Evolutionary conservation across 1,140 invertebrate species (phyloP).

Genomic region (Heliothis virescens): DNA sequence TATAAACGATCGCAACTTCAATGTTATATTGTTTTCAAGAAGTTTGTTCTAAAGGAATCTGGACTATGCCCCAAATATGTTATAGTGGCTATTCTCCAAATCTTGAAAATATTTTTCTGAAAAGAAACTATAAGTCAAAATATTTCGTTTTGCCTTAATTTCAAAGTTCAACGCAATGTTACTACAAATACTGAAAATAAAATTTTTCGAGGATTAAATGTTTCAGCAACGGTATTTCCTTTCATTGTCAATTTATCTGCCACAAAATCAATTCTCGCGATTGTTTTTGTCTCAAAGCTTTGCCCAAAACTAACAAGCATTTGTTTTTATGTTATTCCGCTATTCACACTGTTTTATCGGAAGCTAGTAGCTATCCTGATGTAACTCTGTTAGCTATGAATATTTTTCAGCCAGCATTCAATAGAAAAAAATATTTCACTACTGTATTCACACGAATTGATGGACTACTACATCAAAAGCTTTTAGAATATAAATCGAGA

Average conservation of each 20-base stretch:
- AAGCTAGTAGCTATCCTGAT: background rate
- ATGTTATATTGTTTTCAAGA: constrained; percentile 22
- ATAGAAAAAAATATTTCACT: constrained; percentile 7
- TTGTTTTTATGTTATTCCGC: constrained; percentile 13
- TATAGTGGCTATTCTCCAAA: background rate
- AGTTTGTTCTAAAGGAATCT: background rate
- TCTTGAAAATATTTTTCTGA: background rate
- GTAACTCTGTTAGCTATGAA: constrained; percentile 19
- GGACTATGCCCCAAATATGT: background rate
- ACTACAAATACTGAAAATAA: no score
- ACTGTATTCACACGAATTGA: constrained; percentile 6
- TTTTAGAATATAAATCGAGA: background rate
- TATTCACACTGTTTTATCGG: constrained; percentile 7
- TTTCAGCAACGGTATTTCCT: no score
- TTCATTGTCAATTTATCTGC: no score
- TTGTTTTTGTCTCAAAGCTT: background rate
- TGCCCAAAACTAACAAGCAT: constrained; percentile 14
- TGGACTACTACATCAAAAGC: background rate
- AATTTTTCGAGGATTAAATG: no score
- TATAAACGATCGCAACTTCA: constrained; percentile 22
- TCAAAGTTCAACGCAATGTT: no score
- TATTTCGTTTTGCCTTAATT: no score
- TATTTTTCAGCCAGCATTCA: constrained; percentile 6
- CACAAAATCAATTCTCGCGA: background rate
- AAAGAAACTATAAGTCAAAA: no score